These are phyloP conservation scores for Argya squamiceps DNA, from an alignment of 2,797 vertebrate genomes.

Conservation along the genomic window DNA sequence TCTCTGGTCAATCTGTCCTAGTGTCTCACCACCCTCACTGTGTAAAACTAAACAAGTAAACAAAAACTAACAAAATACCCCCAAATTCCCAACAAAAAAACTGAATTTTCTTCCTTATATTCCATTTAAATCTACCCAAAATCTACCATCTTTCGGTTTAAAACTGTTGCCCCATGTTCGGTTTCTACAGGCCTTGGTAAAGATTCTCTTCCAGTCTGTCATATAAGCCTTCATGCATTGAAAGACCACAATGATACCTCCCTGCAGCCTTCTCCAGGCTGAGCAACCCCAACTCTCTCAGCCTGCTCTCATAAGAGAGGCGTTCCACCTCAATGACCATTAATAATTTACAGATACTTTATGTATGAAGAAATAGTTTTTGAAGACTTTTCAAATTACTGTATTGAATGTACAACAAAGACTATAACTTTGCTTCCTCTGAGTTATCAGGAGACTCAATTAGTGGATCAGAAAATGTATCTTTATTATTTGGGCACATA, in stretches of 20 bases:
- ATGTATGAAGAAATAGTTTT: neutral
- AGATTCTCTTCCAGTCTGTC: too few relatives aligned
- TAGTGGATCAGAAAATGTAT: neutral
- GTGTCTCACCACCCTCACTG: neutral
- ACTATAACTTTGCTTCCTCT: slow-evolving; percentile 2
- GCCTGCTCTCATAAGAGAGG: accelerated
- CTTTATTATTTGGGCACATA: neutral
- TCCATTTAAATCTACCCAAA: neutral
- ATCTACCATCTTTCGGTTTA: neutral
- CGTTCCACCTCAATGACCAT: neutral
- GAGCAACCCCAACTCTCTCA: neutral
- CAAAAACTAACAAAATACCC: neutral
- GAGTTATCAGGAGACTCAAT: neutral
- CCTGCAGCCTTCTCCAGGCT: neutral
- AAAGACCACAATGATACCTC: neutral
- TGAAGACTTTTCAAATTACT: neutral
- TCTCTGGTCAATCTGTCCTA: neutral
- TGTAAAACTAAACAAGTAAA: neutral
- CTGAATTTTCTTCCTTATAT: neutral
- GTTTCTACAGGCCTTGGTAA: neutral
- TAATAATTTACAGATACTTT: neutral
- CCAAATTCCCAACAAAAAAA: neutral
- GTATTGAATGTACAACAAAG: neutral
- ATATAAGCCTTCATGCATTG: accelerated
- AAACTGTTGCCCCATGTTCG: neutral